Evolutionary conservation across 2,797 vertebrate species (phyloP).

Genomic region (Cheirogaleus major): DNA sequence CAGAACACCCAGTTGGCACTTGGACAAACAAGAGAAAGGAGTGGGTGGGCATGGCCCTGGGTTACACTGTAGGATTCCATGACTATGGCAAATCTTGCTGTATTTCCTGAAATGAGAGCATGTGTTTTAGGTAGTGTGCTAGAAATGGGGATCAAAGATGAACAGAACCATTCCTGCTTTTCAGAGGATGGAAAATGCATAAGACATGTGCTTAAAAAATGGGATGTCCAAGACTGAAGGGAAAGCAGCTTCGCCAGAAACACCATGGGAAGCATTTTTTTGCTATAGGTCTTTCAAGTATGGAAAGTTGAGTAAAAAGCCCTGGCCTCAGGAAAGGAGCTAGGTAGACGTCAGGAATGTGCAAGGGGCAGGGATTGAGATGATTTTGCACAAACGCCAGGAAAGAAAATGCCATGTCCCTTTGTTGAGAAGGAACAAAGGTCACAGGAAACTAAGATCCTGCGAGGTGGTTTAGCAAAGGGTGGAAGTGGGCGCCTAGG

Average conservation of each 20-base stretch:
- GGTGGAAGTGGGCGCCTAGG: not conserved
- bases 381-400: not conserved
- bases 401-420: not conserved
- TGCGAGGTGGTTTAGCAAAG: not conserved
- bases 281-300: too few species aligned
- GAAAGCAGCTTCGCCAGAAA: not conserved
- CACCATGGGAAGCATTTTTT: not conserved
- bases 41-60: not conserved
- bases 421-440: slow-evolving; percentile 64
- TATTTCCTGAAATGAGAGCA: not conserved
- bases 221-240: not conserved
- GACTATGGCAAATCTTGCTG: not conserved
- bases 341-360: not conserved
- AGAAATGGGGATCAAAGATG: not conserved
- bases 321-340: not conserved
- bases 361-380: not conserved
- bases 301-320: not conserved
- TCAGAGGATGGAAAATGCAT: not conserved
- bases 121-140: not conserved
- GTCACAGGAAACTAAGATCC: slow-evolving; percentile 44
- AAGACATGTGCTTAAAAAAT: not conserved
- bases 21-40: not conserved
- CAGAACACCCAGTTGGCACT: not conserved
- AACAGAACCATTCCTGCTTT: not conserved
- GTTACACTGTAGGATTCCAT: not conserved